Conservation (phyloP, 2,888 invertebrate species). For the Folsomia manolachei region DNA sequence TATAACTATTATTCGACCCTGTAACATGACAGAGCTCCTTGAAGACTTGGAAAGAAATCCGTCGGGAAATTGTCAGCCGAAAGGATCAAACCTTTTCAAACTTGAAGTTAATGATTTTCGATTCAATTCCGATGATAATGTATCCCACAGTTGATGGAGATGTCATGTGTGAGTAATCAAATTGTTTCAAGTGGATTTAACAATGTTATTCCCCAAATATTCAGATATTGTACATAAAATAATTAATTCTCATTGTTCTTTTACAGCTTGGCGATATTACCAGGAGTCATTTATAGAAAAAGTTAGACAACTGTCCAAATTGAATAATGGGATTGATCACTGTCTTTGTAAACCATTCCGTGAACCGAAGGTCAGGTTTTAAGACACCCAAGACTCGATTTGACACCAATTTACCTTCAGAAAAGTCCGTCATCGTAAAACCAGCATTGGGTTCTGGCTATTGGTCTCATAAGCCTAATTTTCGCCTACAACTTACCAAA, state of each 20-base stretch:
- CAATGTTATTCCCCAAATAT: neutral
- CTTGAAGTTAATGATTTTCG: slow-evolving; percentile 23
- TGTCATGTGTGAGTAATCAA: slow-evolving; percentile 17
- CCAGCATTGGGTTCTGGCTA: slow-evolving; percentile 27
- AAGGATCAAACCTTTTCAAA: slow-evolving; percentile 52
- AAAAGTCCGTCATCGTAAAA: slow-evolving; percentile 1
- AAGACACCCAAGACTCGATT: neutral
- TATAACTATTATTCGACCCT: slow-evolving; percentile 60
- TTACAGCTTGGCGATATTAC: slow-evolving; percentile 27
- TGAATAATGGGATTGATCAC: slow-evolving; percentile 13
- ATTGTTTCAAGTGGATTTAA: neutral
- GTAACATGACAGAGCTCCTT: slow-evolving; percentile 60
- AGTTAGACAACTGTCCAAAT: slow-evolving; percentile 15
- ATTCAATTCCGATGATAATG: slow-evolving; percentile 30
- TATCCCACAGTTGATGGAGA: slow-evolving; percentile 27
- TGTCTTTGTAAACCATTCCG: slow-evolving; percentile 28
- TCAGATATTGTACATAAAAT: too few relatives aligned
- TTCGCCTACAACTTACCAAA: slow-evolving; percentile 16
- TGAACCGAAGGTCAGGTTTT: slow-evolving; percentile 4
- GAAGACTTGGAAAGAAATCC: slow-evolving; percentile 58
- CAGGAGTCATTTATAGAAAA: slow-evolving; percentile 23
- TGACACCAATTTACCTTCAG: too few relatives aligned
- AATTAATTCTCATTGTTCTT: neutral
- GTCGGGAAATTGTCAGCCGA: slow-evolving; percentile 51
- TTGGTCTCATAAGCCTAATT: slow-evolving; percentile 22